These are phyloP conservation scores for Nesidiocoris tenuis DNA, from an alignment of 2,888 invertebrate species.

Conservation along the genomic window DNA sequence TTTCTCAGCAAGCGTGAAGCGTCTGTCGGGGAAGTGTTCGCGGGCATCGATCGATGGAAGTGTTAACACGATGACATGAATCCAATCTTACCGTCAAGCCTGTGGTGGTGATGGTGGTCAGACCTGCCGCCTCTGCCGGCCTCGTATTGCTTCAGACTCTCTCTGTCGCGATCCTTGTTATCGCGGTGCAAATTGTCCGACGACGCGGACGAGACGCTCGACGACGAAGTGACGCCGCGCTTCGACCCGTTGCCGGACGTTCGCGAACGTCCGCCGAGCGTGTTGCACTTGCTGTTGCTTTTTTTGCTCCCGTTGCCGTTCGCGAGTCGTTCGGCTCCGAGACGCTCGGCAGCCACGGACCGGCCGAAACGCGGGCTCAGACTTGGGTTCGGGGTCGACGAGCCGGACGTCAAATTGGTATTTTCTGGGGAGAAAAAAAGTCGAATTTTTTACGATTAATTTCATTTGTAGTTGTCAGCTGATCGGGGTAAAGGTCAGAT, in stretches of 20 bases:
- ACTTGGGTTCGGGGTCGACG: conserved; percentile 48
- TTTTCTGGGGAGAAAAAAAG: conserved; percentile 39
- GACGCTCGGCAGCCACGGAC: background rate
- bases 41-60: no score
- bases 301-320: conserved; percentile 35
- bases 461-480: background rate
- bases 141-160: conserved; percentile 42
- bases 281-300: conserved; percentile 47
- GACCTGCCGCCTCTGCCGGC: background rate
- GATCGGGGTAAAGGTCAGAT: no score
- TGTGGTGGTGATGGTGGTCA: conserved; percentile 29
- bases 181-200: conserved; percentile 49
- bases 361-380: conserved; percentile 48
- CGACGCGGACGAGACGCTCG: conserved; percentile 49
- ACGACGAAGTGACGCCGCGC: conserved; percentile 49
- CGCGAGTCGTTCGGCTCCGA: conserved; percentile 22
- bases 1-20: no score
- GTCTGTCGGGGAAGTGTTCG: no score
- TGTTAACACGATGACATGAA: no score
- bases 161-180: conserved; percentile 11
- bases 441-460: background rate
- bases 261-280: conserved; percentile 46
- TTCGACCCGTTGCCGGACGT: conserved; percentile 44
- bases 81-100: conserved; percentile 48
- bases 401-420: conserved; percentile 48